These are phyloP conservation scores for Drosophila tristis DNA, from an alignment of 1,140 invertebrate genomes.

Conservation along the genomic window DNA sequence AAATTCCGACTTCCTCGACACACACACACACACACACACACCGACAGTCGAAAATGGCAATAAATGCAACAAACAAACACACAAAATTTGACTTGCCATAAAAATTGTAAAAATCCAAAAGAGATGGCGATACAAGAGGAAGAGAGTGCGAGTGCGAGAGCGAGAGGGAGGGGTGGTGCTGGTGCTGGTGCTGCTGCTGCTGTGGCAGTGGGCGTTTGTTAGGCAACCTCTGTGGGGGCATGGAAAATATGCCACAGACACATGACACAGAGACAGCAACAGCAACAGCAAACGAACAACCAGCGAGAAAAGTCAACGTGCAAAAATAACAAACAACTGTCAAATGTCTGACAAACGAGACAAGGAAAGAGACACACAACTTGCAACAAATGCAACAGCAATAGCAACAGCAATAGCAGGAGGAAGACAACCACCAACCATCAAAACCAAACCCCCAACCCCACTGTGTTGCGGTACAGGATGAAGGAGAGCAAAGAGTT, in stretches of 20 bases:
- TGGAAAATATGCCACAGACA: slow-evolving; percentile 76
- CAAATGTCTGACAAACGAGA: slow-evolving; percentile 83
- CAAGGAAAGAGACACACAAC: slow-evolving; percentile 71
- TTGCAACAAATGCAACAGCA: slow-evolving; percentile 33
- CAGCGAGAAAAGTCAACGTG: slow-evolving; percentile 72
- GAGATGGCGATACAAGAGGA: slow-evolving; percentile 32
- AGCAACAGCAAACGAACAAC: slow-evolving; percentile 23
- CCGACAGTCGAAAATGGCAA: slow-evolving; percentile 59
- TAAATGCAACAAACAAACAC: slow-evolving; percentile 56
- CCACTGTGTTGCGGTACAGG: too few species aligned
- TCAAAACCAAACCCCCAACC: not conserved
- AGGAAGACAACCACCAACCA: not conserved
- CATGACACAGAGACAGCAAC: slow-evolving; percentile 56
- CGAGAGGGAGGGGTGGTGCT: slow-evolving; percentile 3
- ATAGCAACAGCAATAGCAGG: slow-evolving; percentile 7
- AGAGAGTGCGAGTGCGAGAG: not conserved
- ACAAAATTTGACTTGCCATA: slow-evolving; percentile 81
- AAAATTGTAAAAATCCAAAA: slow-evolving; percentile 79
- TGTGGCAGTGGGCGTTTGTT: slow-evolving; percentile 69
- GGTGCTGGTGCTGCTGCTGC: too few species aligned
- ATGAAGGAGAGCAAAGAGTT: too few species aligned
- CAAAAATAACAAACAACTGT: slow-evolving; percentile 83
- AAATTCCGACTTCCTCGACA: slow-evolving; percentile 81
- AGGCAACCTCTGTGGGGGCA: slow-evolving; percentile 66
- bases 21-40: slow-evolving; percentile 42